These are phyloP conservation scores for Tetrax tetrax DNA, from an alignment of 2,113 vertebrate species.

Conservation along the genomic window DNA sequence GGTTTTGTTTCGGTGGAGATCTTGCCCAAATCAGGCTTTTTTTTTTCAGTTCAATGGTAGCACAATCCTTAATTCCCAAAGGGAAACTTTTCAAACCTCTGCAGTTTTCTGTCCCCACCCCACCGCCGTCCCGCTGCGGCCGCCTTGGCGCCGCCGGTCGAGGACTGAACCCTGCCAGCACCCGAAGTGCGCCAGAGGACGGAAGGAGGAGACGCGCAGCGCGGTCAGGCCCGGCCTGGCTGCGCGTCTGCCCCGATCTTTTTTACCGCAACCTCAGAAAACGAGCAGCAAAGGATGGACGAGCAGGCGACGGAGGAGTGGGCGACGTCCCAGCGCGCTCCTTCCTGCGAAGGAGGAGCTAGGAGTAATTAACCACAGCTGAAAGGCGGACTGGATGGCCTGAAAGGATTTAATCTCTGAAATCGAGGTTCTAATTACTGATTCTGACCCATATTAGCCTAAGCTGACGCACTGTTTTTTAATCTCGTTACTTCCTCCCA, in stretches of 20 bases:
- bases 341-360: not conserved
- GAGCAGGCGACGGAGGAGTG: accelerated
- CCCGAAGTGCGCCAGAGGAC: accelerated
- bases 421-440: not conserved
- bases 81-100: not conserved
- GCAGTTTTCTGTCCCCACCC: not conserved
- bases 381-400: not conserved
- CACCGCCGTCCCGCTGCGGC: not conserved
- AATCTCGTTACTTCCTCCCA: not conserved
- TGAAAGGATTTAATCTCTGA: not conserved
- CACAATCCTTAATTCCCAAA: not conserved
- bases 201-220: not conserved
- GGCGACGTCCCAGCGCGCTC: not conserved
- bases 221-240: accelerated
- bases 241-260: not conserved
- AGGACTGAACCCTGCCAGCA: not conserved
- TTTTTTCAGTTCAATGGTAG: not conserved
- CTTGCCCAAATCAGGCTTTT: not conserved
- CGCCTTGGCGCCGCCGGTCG: not conserved
- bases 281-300: not conserved
- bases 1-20: accelerated
- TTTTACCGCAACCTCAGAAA: not conserved
- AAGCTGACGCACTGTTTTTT: not conserved
- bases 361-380: not conserved
- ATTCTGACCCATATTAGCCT: not conserved